These are phyloP conservation scores for Thaumetopoea pityocampa DNA, from an alignment of 1,140 invertebrate genomes.

Conservation along the genomic window DNA sequence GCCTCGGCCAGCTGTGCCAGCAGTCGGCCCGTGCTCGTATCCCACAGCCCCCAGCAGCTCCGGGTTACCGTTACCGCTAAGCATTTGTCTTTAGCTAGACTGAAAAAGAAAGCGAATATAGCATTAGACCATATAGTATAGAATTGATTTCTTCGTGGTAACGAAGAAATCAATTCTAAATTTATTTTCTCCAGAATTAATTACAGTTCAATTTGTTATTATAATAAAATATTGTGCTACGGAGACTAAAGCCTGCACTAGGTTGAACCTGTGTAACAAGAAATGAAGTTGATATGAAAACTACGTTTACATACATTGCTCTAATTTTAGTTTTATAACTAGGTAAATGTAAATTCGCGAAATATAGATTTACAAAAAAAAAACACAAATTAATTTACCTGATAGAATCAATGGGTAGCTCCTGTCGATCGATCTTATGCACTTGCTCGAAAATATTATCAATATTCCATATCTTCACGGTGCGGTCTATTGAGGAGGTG, in stretches of 20 bases:
- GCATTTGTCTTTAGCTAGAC: conserved; percentile 83
- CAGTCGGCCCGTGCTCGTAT: conserved; percentile 90
- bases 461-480: conserved; percentile 99
- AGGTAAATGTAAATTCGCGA: no score
- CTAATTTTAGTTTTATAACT: no score
- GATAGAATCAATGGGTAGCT: conserved; percentile 95
- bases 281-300: no score
- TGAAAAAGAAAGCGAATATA: conserved; percentile 37
- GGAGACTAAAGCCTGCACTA: no score
- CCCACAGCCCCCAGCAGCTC: conserved; percentile 96
- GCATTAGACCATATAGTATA: not conserved
- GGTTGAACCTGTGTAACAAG: no score
- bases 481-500: conserved; percentile 97
- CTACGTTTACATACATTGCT: no score
- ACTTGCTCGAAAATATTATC: conserved; percentile 99
- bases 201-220: no score
- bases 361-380: no score
- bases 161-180: not conserved
- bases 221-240: no score
- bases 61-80: conserved; percentile 92
- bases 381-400: conserved; percentile 77
- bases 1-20: conserved; percentile 92
- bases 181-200: no score
- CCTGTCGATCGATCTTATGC: conserved; percentile 95
- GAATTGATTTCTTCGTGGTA: not conserved